phyloP scores from a whole-genome alignment of 2,797 vertebrate species.

The Trachops cirrhosus region DNA sequence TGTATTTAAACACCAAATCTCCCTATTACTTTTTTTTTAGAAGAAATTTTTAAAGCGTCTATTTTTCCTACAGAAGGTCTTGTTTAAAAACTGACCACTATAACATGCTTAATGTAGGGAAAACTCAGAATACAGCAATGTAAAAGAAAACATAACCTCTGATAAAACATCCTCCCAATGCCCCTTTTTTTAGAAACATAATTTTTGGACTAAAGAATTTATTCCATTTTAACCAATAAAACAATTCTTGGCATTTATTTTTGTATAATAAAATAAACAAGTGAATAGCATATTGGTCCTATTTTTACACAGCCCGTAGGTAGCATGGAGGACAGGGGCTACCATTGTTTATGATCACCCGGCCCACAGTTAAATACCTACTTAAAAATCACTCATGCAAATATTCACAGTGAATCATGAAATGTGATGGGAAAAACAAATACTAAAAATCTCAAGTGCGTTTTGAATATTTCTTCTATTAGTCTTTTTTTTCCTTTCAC shows the following conservation, averaged over 20 bases:
- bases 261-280: background rate
- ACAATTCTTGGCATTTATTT: background rate
- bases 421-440: background rate
- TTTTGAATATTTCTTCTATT: background rate
- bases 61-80: background rate
- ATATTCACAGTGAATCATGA: background rate
- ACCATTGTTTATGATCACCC: background rate
- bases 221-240: background rate
- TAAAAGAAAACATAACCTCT: background rate
- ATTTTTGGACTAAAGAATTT: background rate
- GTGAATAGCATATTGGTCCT: background rate
- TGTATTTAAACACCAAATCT: background rate
- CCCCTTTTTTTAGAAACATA: background rate
- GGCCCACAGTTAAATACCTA: background rate
- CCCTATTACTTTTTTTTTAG: background rate
- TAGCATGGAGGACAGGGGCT: background rate
- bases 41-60: background rate
- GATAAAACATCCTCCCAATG: background rate
- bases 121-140: background rate
- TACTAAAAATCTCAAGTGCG: background rate
- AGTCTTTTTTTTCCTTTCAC: background rate
- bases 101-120: background rate
- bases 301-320: background rate
- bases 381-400: slow-evolving; percentile 4
- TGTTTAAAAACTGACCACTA: background rate